Conservation (phyloP, 2,113 vertebrate species). For the Donacobius atricapilla region DNA sequence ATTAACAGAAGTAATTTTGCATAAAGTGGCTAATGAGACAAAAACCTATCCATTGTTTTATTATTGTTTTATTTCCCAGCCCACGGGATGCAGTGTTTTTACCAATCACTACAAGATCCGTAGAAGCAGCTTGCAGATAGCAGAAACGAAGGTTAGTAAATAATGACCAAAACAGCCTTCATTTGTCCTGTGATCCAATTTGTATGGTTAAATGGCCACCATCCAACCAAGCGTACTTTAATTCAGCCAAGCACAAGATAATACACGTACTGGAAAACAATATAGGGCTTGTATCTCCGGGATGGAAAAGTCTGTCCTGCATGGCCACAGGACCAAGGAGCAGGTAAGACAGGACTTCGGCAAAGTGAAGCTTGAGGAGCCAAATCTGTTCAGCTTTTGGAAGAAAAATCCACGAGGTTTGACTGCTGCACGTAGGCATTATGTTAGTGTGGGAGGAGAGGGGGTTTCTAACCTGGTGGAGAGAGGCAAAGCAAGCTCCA, state of each 20-base stretch:
- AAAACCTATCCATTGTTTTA: neutral
- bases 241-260: slow-evolving; percentile 22
- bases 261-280: neutral
- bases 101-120: neutral
- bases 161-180: neutral
- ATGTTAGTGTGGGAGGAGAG: fast-evolving
- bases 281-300: neutral
- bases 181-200: neutral
- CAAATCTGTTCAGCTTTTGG: neutral
- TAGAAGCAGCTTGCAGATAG: neutral
- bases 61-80: too few relatives aligned
- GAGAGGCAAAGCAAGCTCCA: neutral
- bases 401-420: neutral
- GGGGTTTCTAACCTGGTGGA: neutral
- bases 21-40: neutral
- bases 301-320: neutral
- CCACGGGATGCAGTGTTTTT: neutral
- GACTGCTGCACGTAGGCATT: fast-evolving
- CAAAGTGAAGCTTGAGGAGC: neutral
- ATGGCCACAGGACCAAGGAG: neutral
- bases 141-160: neutral
- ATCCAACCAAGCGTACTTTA: neutral
- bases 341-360: neutral
- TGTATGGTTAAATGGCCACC: neutral
- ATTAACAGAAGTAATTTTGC: neutral